Evolutionary conservation across 37 sponge, comb jelly and placozoan species (phyloP), one percentile per base, ranked within the genome.

Genomic region (Cladorhizidae sp.): DNA sequence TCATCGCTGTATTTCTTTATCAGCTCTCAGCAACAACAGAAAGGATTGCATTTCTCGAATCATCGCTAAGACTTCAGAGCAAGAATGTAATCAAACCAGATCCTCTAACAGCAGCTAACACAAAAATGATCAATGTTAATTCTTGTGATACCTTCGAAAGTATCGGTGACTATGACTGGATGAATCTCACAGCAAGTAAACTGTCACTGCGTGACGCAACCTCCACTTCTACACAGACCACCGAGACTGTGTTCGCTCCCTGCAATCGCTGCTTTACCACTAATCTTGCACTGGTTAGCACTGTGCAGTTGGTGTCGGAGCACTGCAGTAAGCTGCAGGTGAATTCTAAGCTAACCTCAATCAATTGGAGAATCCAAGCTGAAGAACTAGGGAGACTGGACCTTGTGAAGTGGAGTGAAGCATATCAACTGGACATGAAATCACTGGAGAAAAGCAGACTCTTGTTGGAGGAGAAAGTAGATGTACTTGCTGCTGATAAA

Each of bases 161-260:
- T n/a, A n/a, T n/a, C n/a, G n/a, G n/a, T n/a, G n/a, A n/a, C n/a
- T n/a, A n/a, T n/a, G n/a, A 45, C 49, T 45, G 5, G 49, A 45
- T 45, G 49, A 45, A 45, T n/a, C n/a, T n/a, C n/a, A 29, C 15
- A 67, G 39, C 39, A 67, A 18, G 8, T 9, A 38, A 5, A 9
- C 37, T 39, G 2, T 14, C 71, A 9, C 1, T 76, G 42, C 25
- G 57, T 15, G 62, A 58, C 0, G 26, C 8, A n/a, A 42, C 40
- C 54, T 64, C 37, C 41, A 64, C 73, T 8, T 64, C 79, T 9
- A 74, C 79, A 0, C 91, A 91, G 70, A 86, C 91, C 2, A 65
- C 78, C 0, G 91, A 86, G 37, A 91, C 91, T 21, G 64, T 78
- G 9, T 81, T 91, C 43, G 77, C 91, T n/a, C 58, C 74, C 31